A percentile compares a stretch with the other conserved stretches of the same genome.
Evolutionary conservation across 2,113 vertebrate species (phyloP).

Genomic region (Ovibos moschatus): DNA sequence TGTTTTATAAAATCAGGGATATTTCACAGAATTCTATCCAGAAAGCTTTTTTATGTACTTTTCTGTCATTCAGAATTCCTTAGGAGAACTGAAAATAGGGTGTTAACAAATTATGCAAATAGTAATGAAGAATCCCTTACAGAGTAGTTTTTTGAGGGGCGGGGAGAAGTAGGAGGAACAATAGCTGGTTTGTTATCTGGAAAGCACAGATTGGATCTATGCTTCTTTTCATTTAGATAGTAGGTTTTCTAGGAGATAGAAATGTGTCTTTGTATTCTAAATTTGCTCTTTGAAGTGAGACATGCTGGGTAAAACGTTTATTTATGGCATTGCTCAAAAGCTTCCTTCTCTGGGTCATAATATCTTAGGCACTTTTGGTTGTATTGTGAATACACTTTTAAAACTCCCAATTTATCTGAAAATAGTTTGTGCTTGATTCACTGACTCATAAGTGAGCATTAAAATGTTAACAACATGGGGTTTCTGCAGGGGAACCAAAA

Average conservation of each 20-base stretch:
- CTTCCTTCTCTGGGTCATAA: background rate
- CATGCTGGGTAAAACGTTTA: background rate
- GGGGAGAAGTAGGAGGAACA: background rate
- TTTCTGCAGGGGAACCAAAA: too few relatives aligned
- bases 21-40: constrained; percentile 9
- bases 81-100: background rate
- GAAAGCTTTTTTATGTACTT: background rate
- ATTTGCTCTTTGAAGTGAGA: constrained; percentile 10
- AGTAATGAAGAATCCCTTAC: background rate
- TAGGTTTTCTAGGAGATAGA: background rate
- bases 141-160: background rate
- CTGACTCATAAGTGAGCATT: background rate
- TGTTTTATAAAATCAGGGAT: constrained; percentile 11
- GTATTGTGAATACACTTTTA: background rate
- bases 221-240: background rate
- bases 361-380: background rate
- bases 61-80: background rate
- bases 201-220: background rate
- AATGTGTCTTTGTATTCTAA: constrained; percentile 11
- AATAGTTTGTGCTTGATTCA: background rate
- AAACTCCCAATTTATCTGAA: background rate
- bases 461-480: background rate
- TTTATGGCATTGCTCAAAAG: background rate
- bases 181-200: background rate
- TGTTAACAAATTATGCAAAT: background rate